Conservation (phyloP, 2,888 invertebrate genomes). For the Tipula confusa region DNA sequence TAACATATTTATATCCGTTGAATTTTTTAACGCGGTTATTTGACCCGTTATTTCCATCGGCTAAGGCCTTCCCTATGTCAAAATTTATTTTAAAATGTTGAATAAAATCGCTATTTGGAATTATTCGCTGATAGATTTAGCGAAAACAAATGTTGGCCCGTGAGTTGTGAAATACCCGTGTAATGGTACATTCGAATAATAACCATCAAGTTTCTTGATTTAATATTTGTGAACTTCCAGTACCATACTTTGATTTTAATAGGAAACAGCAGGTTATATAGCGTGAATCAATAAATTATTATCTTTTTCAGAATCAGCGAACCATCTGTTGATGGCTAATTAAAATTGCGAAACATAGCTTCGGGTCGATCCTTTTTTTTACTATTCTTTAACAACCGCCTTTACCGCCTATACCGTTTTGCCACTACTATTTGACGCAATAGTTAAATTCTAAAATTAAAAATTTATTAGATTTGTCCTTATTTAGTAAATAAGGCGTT, state of each 20-base stretch:
- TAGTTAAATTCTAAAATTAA: slow-evolving; percentile 62
- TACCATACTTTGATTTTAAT: slow-evolving; percentile 44
- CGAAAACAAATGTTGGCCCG: neutral
- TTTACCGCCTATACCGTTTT: neutral
- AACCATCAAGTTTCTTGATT: slow-evolving; percentile 39
- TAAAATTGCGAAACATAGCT: neutral
- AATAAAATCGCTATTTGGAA: slow-evolving; percentile 27
- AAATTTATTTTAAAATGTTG: slow-evolving; percentile 59
- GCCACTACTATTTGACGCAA: slow-evolving; percentile 48
- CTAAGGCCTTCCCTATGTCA: slow-evolving; percentile 54
- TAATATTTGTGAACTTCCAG: neutral
- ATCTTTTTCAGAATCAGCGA: slow-evolving; percentile 50
- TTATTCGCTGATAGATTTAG: neutral
- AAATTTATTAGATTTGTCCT: slow-evolving; percentile 58
- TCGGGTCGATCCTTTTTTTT: neutral
- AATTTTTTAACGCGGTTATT: slow-evolving; percentile 47
- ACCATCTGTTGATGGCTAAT: slow-evolving; percentile 40
- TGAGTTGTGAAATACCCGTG: slow-evolving; percentile 43
- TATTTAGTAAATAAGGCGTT: slow-evolving; percentile 45
- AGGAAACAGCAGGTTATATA: slow-evolving; percentile 50
- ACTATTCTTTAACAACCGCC: neutral
- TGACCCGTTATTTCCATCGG: slow-evolving; percentile 34
- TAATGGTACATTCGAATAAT: slow-evolving; percentile 49
- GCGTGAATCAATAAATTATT: slow-evolving; percentile 50
- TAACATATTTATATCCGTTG: slow-evolving; percentile 51